Evolutionary conservation across 2,797 vertebrate species (phyloP).

Genomic region (Thripadectes ignobilis): DNA sequence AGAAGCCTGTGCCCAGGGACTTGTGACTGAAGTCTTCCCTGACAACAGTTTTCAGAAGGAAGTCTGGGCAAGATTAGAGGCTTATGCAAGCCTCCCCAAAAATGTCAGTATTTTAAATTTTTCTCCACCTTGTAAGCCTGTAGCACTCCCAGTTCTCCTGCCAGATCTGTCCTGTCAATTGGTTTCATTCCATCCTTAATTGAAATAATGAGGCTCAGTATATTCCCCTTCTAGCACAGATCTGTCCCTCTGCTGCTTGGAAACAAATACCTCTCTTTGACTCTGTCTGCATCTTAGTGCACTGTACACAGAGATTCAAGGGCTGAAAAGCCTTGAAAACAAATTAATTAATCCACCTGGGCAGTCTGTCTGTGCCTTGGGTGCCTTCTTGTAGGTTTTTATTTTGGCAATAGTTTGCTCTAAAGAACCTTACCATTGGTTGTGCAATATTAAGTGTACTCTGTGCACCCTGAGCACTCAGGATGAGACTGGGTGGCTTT

Average conservation of each 20-base stretch:
- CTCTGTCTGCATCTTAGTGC: not conserved
- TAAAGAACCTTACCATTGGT: not conserved
- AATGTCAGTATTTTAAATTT: constrained; percentile 77
- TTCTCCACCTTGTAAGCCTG: not conserved
- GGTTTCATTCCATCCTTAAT: not conserved
- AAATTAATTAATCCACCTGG: not conserved
- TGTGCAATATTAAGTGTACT: not conserved
- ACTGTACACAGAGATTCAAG: not conserved
- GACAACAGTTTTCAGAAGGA: constrained; percentile 87
- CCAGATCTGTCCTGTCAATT: not conserved
- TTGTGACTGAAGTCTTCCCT: constrained; percentile 89
- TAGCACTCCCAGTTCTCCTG: not conserved
- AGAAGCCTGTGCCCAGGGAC: constrained; percentile 84
- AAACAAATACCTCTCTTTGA: not conserved
- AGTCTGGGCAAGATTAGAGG: constrained; percentile 79
- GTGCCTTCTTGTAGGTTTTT: not conserved
- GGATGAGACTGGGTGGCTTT: not conserved
- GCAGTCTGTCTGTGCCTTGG: not conserved
- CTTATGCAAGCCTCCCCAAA: constrained; percentile 82
- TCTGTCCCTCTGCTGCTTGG: not conserved
- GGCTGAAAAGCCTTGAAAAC: not conserved
- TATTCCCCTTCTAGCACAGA: not conserved
- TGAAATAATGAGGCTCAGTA: not conserved
- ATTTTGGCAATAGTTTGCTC: not conserved
- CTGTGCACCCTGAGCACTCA: not conserved